These are phyloP conservation scores for Corythoichthys haematopterus DNA, from an alignment of 2,113 vertebrate species.

Conservation along the genomic window DNA sequence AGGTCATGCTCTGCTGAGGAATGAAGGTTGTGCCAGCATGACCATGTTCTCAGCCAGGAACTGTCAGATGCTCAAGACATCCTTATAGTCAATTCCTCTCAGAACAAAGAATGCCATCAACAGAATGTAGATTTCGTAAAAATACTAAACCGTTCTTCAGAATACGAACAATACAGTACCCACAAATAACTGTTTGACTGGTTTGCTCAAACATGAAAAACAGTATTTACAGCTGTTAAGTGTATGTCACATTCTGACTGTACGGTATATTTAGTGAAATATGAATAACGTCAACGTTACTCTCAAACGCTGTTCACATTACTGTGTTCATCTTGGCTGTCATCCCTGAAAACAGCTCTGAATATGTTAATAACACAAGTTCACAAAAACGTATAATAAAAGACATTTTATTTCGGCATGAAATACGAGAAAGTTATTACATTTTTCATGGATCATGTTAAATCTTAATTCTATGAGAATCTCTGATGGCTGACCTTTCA, in stretches of 20 bases:
- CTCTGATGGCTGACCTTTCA: slow-evolving; percentile 9
- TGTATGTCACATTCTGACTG: neutral
- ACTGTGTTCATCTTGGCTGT: neutral
- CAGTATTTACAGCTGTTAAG: neutral
- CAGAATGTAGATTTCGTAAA: too few species aligned
- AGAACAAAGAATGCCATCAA: too few species aligned
- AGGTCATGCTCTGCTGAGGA: too few species aligned
- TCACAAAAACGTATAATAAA: slow-evolving; percentile 26
- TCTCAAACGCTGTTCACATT: neutral
- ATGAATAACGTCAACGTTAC: neutral
- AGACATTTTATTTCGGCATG: slow-evolving; percentile 53
- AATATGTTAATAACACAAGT: neutral
- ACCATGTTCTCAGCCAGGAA: too few species aligned
- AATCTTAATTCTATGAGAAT: slow-evolving; percentile 20
- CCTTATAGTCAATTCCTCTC: too few species aligned
- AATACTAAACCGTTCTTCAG: too few species aligned
- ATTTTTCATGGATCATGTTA: slow-evolving; percentile 27
- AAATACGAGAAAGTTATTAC: slow-evolving; percentile 36
- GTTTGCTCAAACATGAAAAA: neutral
- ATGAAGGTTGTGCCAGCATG: too few species aligned
- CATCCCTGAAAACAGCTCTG: neutral
- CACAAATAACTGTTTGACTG: neutral
- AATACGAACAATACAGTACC: too few species aligned
- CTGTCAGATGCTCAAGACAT: too few species aligned
- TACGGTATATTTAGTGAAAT: too few species aligned